Conservation (phyloP, 2,113 vertebrate genomes). For the Corydoras sp. region DNA sequence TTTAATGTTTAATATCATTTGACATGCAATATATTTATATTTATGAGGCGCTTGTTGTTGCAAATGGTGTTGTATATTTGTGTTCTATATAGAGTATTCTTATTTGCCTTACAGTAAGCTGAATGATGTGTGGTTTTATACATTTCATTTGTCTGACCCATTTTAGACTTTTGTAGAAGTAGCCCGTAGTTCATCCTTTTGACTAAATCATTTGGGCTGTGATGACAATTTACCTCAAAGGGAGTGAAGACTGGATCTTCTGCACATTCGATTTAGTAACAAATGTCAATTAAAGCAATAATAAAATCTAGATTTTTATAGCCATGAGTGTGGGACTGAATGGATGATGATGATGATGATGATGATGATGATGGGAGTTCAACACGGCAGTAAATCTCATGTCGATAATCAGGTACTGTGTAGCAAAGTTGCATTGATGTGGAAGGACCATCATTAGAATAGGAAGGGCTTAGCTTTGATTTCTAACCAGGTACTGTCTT, state of each 20-base stretch:
- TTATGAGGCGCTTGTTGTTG: slow-evolving; percentile 24
- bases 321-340: slow-evolving; percentile 56
- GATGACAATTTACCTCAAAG: slow-evolving; percentile 48
- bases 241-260: slow-evolving; percentile 25
- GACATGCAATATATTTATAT: slow-evolving; percentile 44
- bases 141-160: slow-evolving; percentile 12
- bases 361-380: slow-evolving; percentile 21
- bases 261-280: slow-evolving; percentile 40
- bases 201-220: slow-evolving; percentile 27
- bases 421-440: slow-evolving; percentile 6
- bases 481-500: slow-evolving; percentile 32
- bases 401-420: slow-evolving; percentile 52
- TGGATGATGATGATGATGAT: slow-evolving; percentile 41
- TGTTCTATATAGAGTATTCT: slow-evolving; percentile 17
- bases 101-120: slow-evolving; percentile 53
- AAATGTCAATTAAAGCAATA: slow-evolving; percentile 48
- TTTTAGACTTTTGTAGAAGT: background rate
- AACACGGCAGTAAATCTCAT: slow-evolving; percentile 36
- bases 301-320: slow-evolving; percentile 36
- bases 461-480: slow-evolving; percentile 18
- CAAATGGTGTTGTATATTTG: slow-evolving; percentile 38
- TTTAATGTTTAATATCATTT: slow-evolving; percentile 21
- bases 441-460: background rate
- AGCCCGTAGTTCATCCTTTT: slow-evolving; percentile 1
- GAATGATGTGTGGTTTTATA: slow-evolving; percentile 25